A percentile compares a stretch with the other conserved stretches of the same genome.
These are phyloP conservation scores for Myxocyprinus asiaticus DNA, from an alignment of 2,113 vertebrate genomes.

Conservation along the genomic window DNA sequence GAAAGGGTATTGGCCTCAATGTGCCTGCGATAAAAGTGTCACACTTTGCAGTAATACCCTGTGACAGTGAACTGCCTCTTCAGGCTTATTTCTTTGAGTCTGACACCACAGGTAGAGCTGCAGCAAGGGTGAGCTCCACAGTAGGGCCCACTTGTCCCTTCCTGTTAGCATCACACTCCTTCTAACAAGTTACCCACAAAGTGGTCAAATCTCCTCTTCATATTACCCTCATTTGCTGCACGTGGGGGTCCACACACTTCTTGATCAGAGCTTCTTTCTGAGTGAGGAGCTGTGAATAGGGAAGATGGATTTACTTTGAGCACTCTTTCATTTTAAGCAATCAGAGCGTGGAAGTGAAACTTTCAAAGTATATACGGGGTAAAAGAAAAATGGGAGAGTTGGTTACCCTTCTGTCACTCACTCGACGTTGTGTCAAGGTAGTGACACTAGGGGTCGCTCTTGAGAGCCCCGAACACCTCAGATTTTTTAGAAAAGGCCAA, in stretches of 20 bases:
- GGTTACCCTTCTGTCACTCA: no score
- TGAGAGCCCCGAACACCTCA: no score
- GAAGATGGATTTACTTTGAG: not conserved
- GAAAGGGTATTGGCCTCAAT: no score
- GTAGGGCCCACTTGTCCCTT: constrained; percentile 9
- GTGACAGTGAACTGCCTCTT: not conserved
- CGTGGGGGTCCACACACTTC: not conserved
- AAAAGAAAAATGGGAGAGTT: not conserved
- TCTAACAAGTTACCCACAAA: constrained; percentile 39
- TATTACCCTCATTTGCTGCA: not conserved
- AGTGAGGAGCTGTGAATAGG: not conserved
- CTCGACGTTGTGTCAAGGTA: no score
- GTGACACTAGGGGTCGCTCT: no score
- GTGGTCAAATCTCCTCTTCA: not conserved
- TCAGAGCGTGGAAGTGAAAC: not conserved
- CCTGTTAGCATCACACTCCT: constrained; percentile 12
- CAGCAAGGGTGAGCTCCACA: not conserved
- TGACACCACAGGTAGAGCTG: constrained; percentile 30
- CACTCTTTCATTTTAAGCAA: not conserved
- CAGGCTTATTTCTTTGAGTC: not conserved
- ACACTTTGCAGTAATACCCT: not conserved
- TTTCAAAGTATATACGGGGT: not conserved
- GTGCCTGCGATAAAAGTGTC: not conserved
- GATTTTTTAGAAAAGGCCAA: no score
- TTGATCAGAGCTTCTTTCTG: constrained; percentile 7